These are phyloP conservation scores for Poecilia picta DNA, from an alignment of 2,797 vertebrate species.

Conservation along the genomic window DNA sequence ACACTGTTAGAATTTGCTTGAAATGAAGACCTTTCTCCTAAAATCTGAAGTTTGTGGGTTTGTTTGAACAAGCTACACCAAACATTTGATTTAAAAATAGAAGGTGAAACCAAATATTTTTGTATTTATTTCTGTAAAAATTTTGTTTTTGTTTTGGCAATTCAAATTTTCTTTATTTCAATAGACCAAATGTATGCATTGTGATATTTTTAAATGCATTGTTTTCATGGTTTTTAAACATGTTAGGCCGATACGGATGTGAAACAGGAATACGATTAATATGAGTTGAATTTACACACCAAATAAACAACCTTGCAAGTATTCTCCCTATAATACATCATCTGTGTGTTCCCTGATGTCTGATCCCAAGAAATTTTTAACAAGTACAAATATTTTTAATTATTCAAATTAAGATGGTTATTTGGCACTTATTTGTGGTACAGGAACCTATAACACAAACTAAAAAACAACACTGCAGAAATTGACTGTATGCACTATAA, in stretches of 20 bases:
- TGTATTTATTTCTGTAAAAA: background rate
- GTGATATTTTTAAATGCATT: background rate
- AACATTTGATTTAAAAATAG: background rate
- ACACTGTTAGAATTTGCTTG: background rate
- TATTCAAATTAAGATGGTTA: background rate
- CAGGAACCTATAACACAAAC: background rate
- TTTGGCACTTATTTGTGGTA: background rate
- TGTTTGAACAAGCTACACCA: background rate
- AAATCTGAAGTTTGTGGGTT: background rate
- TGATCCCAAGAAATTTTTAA: background rate
- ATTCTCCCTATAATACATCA: background rate
- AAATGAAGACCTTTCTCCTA: background rate
- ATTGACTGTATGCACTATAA: background rate
- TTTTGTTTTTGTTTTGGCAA: background rate
- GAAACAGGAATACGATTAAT: background rate
- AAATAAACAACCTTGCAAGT: background rate
- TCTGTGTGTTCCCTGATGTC: background rate
- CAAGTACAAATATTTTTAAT: background rate
- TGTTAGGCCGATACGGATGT: background rate
- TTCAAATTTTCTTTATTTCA: background rate
- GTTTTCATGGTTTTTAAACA: background rate
- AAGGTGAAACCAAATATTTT: background rate
- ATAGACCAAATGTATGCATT: background rate
- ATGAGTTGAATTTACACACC: background rate
- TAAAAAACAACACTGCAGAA: background rate